phyloP scores from a whole-genome alignment of 1,140 invertebrate species.

The Brachystomella parvula region DNA sequence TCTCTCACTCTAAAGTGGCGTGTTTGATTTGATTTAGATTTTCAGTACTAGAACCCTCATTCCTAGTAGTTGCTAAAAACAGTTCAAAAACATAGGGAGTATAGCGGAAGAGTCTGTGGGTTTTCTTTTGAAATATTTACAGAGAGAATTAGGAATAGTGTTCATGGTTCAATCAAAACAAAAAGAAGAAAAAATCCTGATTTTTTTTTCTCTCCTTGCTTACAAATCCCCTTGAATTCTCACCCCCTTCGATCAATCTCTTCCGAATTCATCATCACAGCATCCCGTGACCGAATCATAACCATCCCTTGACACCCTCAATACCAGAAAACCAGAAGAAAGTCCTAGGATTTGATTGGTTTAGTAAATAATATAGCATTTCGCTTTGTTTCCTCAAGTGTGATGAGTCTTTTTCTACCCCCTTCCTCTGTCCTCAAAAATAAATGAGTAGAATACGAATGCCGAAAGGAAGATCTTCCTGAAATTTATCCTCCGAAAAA shows the following conservation, averaged over 20 bases:
- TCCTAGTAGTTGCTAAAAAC: background rate
- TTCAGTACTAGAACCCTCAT: background rate
- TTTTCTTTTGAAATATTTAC: constrained; percentile 7
- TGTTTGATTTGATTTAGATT: constrained; percentile 38
- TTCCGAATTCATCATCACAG: background rate
- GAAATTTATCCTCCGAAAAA: background rate
- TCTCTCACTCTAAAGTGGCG: constrained; percentile 15
- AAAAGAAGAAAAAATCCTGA: background rate
- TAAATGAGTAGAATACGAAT: background rate
- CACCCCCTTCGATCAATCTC: constrained; percentile 1
- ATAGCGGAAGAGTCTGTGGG: background rate
- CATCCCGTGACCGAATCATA: background rate
- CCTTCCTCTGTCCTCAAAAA: no score
- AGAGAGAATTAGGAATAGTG: background rate
- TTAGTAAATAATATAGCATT: background rate
- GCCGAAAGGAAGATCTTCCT: background rate
- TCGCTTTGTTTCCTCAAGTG: background rate
- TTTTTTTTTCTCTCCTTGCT: background rate
- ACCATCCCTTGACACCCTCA: no score
- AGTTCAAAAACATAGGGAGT: background rate
- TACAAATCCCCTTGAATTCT: background rate
- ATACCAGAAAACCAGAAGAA: no score
- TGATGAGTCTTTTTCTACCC: background rate
- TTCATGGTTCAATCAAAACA: background rate
- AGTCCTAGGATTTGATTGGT: background rate